Evolutionary conservation across 2,888 invertebrate species (phyloP).

Genomic region (Belgica antarctica): DNA sequence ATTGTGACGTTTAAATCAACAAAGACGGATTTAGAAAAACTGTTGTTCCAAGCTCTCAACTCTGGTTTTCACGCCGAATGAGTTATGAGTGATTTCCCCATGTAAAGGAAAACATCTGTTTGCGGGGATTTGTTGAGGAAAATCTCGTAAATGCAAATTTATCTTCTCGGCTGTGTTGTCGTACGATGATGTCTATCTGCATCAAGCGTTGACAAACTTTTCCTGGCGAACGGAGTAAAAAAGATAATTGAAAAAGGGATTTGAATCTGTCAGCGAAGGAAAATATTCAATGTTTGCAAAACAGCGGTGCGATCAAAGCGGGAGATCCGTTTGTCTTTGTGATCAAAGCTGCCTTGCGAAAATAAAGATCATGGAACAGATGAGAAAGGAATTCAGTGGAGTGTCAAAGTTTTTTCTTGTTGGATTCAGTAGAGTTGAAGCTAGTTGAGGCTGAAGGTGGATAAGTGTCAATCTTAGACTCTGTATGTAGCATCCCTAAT

Average conservation of each 20-base stretch:
- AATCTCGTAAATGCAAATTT: not conserved
- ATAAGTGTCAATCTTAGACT: too few species aligned
- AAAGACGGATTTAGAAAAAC: not conserved
- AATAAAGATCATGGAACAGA: not conserved
- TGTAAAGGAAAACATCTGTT: not conserved
- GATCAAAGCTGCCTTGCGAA: not conserved
- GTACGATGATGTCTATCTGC: not conserved
- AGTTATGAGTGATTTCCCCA: not conserved
- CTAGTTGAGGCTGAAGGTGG: too few species aligned
- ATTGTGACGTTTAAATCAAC: not conserved
- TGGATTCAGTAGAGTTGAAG: too few species aligned
- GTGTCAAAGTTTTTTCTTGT: too few species aligned
- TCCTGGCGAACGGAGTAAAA: not conserved
- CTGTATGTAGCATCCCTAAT: too few species aligned
- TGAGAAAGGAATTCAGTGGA: too few species aligned
- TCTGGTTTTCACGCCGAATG: not conserved
- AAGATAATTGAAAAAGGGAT: conserved; percentile 11
- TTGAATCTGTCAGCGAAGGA: not conserved
- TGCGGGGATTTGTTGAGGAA: too few species aligned
- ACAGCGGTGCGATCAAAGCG: not conserved
- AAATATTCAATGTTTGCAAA: not conserved
- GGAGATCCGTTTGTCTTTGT: not conserved
- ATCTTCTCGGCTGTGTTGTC: not conserved
- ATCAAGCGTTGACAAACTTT: not conserved
- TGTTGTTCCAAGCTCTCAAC: not conserved